Conservation (phyloP, 2,888 invertebrate species). For the Philereme vetulata region DNA sequence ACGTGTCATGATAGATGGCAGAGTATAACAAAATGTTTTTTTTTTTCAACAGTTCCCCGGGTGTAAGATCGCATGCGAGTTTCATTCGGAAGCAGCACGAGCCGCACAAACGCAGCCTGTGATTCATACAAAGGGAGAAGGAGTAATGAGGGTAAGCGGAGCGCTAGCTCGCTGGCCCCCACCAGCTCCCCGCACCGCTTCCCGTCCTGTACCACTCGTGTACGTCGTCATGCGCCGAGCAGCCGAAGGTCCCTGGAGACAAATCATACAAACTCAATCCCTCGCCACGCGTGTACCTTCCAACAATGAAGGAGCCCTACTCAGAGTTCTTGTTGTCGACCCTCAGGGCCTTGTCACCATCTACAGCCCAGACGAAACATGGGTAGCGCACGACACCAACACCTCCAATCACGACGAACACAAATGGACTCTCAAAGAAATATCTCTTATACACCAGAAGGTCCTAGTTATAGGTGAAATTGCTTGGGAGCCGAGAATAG, state of each 20-base stretch:
- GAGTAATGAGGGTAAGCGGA: constrained; percentile 85
- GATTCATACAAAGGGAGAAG: constrained; percentile 88
- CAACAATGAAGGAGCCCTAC: constrained; percentile 85
- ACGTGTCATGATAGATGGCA: not conserved
- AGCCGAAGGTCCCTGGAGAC: constrained; percentile 86
- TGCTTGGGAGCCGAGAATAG: constrained; percentile 88
- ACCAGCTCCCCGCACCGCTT: constrained; percentile 82
- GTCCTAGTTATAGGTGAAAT: constrained; percentile 88
- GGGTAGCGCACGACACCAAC: constrained; percentile 82
- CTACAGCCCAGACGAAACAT: constrained; percentile 86
- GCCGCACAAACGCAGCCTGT: constrained; percentile 87
- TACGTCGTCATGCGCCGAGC: constrained; percentile 88
- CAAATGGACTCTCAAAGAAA: constrained; percentile 86
- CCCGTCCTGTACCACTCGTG: constrained; percentile 84
- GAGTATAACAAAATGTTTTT: too few species aligned
- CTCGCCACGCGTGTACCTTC: constrained; percentile 86
- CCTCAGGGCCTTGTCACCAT: constrained; percentile 88
- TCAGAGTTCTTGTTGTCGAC: constrained; percentile 88
- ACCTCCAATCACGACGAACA: constrained; percentile 77
- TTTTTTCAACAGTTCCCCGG: constrained; percentile 85
- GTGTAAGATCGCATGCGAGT: constrained; percentile 88
- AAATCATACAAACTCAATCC: constrained; percentile 87
- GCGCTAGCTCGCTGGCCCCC: constrained; percentile 87
- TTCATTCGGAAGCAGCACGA: constrained; percentile 85
- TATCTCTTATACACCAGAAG: constrained; percentile 89